A percentile compares a stretch with the other conserved stretches of the same genome.
These are phyloP conservation scores for Wiebesia pumilae DNA, from an alignment of 1,140 invertebrate species.

Conservation along the genomic window DNA sequence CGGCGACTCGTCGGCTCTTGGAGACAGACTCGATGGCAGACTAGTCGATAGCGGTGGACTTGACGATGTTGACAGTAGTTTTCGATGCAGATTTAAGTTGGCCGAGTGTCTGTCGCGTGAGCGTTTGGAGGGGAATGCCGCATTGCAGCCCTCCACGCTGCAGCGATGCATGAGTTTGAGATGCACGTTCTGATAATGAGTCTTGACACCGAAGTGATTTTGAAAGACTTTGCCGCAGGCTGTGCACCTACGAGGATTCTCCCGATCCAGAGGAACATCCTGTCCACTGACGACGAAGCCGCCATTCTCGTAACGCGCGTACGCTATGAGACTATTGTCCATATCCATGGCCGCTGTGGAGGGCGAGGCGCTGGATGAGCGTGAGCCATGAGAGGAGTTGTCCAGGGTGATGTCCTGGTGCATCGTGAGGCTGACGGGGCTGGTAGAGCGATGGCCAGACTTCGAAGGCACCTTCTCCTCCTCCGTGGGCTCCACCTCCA, in stretches of 20 bases:
- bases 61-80: conserved; percentile 85
- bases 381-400: conserved; percentile 73
- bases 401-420: conserved; percentile 68
- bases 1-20: conserved; percentile 56
- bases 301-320: conserved; percentile 83
- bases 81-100: conserved; percentile 93
- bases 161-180: conserved; percentile 97
- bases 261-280: conserved; percentile 89
- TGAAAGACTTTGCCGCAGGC: conserved; percentile 96
- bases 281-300: conserved; percentile 79
- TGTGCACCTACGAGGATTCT: conserved; percentile 89
- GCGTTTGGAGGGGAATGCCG: conserved; percentile 95
- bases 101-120: conserved; percentile 94
- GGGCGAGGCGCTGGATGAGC: conserved; percentile 75
- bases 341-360: conserved; percentile 74
- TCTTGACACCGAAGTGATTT: conserved; percentile 96
- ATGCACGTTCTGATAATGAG: conserved; percentile 96
- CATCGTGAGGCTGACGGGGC: conserved; percentile 74
- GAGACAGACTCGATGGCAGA: conserved; percentile 72
- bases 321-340: conserved; percentile 74
- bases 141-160: conserved; percentile 96
- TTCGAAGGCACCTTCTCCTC: conserved; percentile 65
- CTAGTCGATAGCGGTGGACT: conserved; percentile 62
- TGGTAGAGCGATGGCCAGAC: conserved; percentile 74
- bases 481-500: conserved; percentile 31